Base-by-base conservation (phyloP, 2,113 vertebrate genomes). In the Numenius arquata region DNA sequence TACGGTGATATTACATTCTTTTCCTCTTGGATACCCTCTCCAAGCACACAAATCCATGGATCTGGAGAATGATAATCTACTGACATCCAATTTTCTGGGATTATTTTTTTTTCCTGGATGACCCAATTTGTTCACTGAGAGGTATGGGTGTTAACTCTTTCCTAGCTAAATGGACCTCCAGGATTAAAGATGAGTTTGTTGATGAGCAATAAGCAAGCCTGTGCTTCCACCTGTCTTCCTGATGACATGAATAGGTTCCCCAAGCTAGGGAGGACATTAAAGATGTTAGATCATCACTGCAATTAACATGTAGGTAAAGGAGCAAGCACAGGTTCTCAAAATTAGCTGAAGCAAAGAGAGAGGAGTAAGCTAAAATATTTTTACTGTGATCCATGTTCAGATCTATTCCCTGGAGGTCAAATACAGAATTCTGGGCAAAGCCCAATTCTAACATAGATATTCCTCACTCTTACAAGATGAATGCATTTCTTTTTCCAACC, bases 41-140 rank as follows among this genome's bases (percentile, higher is more conserved):
- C 89, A 87, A 83, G 25, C 66, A 90, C 90, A 93, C 80, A 97
- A 97, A 97, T 97, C 97, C 94, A 79, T 91, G 85, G 91, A 93
- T 96, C 95, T 97, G 87, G 92, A 53, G 55, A 72, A 80, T 95
- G 74, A 96, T 97, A 97, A 98, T 97, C 95, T 97, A 94, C 85
- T 89, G 93, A 95, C 96, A 97, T 88, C 58, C 96, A 96, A 90
- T 97, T 97, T 97, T 96, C 87, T 89, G 70, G 80, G 82, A 94
- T 59, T 45, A 83, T 86, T 59, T 88, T 85, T 92, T 89, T 76
- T 43, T n/a, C 40, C 53, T 95, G 86, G 85, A 92, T 90, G 81
- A 97, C 68, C 70, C 93, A 96, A 91, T 97, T 97, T 97, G 83
- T 93, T 95, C 86, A 3, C 81, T 34, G 74, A 85, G 79, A 84